Conservation (phyloP, 2,113 vertebrate species). For the Thryonomys swinderianus region DNA sequence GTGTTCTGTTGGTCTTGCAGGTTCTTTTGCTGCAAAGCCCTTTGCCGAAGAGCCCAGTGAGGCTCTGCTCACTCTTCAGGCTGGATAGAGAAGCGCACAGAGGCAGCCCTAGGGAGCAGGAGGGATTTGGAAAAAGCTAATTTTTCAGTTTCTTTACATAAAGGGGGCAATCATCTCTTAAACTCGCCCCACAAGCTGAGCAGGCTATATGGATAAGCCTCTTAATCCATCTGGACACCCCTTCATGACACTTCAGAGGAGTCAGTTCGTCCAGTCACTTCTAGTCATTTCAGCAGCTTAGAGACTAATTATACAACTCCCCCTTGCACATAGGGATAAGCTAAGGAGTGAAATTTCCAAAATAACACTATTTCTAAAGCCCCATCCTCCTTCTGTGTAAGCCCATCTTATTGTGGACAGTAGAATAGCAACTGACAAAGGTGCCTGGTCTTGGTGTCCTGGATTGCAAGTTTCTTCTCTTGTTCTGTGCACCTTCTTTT, state of each 20-base stretch:
- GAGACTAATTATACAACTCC: constrained; percentile 70
- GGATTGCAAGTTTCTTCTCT: constrained; percentile 64
- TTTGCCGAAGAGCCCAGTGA: background rate
- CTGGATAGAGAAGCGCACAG: background rate
- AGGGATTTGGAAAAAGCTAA: constrained; percentile 48
- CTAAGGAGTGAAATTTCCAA: constrained; percentile 79
- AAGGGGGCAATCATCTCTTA: constrained; percentile 70
- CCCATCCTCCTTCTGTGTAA: constrained; percentile 5
- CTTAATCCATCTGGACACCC: constrained; percentile 80
- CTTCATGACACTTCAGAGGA: constrained; percentile 72
- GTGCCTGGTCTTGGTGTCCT: constrained; percentile 74
- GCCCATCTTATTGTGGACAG: constrained; percentile 71
- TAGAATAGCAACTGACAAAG: constrained; percentile 84
- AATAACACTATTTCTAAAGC: constrained; percentile 77
- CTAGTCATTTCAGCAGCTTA: constrained; percentile 80
- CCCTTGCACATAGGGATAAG: constrained; percentile 61
- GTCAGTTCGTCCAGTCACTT: constrained; percentile 78
- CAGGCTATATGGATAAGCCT: constrained; percentile 77
- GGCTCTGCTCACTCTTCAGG: background rate
- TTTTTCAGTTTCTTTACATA: constrained; percentile 66
- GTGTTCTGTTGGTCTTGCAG: background rate
- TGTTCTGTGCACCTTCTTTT: background rate
- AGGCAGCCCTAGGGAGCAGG: background rate
- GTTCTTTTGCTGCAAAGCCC: background rate
- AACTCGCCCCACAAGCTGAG: constrained; percentile 76